phyloP scores from a whole-genome alignment of 1,140 invertebrate species.

The Centruroides sculpturatus region DNA sequence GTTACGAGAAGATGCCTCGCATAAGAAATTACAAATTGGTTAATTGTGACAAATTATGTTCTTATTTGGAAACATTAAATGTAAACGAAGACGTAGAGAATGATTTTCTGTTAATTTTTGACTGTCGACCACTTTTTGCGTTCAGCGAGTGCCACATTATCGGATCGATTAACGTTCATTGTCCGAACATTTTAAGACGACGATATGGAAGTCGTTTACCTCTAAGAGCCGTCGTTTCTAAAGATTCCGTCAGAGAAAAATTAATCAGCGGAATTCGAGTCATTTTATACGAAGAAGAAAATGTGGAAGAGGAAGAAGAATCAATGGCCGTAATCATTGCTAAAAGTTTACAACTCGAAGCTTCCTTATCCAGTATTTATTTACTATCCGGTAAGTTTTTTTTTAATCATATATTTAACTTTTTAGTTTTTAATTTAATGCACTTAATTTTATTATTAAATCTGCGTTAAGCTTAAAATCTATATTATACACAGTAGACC shows the following conservation, averaged over 20 bases:
- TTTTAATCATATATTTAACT: no score
- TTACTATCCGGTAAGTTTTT: constrained; percentile 20
- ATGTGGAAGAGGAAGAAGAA: constrained; percentile 18
- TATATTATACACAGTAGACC: no score
- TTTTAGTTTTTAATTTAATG: no score
- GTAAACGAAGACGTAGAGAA: no score
- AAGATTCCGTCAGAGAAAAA: constrained; percentile 19
- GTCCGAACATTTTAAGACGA: constrained; percentile 29
- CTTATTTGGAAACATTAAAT: no score
- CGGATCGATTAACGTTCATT: constrained; percentile 27
- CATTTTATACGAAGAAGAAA: constrained; percentile 26
- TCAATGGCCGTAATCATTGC: constrained; percentile 26
- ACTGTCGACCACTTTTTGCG: constrained; percentile 29
- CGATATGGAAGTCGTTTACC: constrained; percentile 27
- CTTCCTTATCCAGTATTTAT: constrained; percentile 19
- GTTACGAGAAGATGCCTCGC: no score
- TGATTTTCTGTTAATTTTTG: constrained; percentile 15
- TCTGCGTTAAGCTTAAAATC: no score
- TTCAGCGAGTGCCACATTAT: constrained; percentile 28
- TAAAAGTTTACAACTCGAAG: constrained; percentile 25
- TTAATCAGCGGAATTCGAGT: constrained; percentile 20
- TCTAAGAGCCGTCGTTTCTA: constrained; percentile 27
- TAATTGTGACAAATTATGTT: no score
- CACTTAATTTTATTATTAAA: no score
- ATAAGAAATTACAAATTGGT: no score